Conservation (phyloP, 2,888 invertebrate species). For the Acleris holmiana region DNA sequence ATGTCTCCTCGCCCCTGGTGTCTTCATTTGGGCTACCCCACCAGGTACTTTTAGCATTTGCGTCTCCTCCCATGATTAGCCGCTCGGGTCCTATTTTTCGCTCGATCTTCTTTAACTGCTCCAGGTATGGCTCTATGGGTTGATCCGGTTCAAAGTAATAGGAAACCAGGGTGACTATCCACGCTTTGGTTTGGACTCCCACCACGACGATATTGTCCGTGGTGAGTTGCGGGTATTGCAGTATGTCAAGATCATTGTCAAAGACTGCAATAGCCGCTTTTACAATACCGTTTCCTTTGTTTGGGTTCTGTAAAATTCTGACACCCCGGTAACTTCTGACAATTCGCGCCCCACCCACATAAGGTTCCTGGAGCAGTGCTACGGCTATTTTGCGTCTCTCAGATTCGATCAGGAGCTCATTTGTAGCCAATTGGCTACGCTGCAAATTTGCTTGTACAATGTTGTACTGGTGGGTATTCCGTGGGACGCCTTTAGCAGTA, state of each 20-base stretch:
- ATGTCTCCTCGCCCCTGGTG: background rate
- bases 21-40: constrained; percentile 37
- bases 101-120: constrained; percentile 12
- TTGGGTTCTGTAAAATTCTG: background rate
- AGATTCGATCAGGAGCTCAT: constrained; percentile 31
- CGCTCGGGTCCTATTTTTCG: background rate
- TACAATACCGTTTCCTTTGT: background rate
- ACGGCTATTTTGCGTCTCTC: background rate
- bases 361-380: constrained; percentile 35
- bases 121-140: constrained; percentile 31
- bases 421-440: constrained; percentile 29
- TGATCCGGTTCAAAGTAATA: constrained; percentile 20
- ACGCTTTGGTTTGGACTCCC: background rate
- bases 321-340: constrained; percentile 3
- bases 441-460: constrained; percentile 37
- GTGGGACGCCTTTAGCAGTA: constrained; percentile 35
- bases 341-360: constrained; percentile 11
- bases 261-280: constrained; percentile 14
- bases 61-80: constrained; percentile 33
- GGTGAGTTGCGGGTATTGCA: background rate
- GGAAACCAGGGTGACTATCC: background rate
- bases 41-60: constrained; percentile 36
- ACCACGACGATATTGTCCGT: constrained; percentile 6
- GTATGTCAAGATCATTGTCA: background rate
- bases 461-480: background rate